Base-by-base conservation (phyloP, 2,113 vertebrate species). In the Leucopsar rothschildi region DNA sequence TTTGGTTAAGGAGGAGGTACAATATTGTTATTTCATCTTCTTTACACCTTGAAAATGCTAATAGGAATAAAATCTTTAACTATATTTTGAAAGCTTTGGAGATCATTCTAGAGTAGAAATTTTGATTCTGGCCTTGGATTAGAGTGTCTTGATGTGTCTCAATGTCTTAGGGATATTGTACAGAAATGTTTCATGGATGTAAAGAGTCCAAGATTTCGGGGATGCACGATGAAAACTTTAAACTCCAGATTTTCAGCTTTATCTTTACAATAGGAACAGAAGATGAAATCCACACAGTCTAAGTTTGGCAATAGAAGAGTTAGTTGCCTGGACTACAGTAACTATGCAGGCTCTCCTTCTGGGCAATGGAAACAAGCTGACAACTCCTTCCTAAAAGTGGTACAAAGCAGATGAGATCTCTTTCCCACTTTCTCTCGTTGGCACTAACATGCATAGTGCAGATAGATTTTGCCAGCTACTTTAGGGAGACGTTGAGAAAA, bases 241-340 rank as follows among this genome's bases (percentile, higher is more conserved):
- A 77, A 63, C 5, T 68, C 19, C 33, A 64, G 15, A 77, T 84
- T 84, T 76, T 31, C 28, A 71, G 9, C 29, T 75, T 92, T 76
- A 11, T 68, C 40, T 89, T 86, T 45, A 56, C 57, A 75, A 59
- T 40, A 56, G 24, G 52, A 83, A 47, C 5, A 6, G 60, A 66
- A 39, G 23, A 81, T 35, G 31, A 70, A 60, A 63, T 18, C 27
- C 33, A 50, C 39, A 61, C n/a, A 72, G 42, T 15, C 33, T 81
- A 92, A 70, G 27, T 94, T 71, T 84, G 90, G 65, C 69, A 89
- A 45, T 6, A 2, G 49, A 39, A 71, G 80, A 86, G 6, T 81
- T 75, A 84, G 91, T 95, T 94, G 77, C 89, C 92, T 73, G 77
- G 72, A 79, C 91, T 95, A 91, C 89, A 50, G 83, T 92, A 89